phyloP scores from a whole-genome alignment of 2,888 invertebrate genomes.

The Tupiocoris notatus region DNA sequence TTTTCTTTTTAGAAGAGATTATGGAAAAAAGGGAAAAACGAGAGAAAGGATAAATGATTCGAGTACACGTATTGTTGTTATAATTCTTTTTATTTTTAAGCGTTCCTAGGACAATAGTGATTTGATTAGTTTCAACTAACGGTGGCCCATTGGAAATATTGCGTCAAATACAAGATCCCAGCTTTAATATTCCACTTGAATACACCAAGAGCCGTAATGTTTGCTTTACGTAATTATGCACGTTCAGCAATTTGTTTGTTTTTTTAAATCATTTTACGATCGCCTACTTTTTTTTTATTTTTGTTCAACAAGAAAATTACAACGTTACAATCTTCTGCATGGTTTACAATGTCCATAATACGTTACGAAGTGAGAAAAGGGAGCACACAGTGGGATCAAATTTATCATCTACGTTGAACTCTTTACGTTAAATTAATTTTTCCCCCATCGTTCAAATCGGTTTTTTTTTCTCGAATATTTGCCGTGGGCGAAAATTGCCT shows the following conservation, averaged over 20 bases:
- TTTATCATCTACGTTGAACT: slow-evolving; percentile 16
- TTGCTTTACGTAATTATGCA: slow-evolving; percentile 11
- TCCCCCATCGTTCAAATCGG: not conserved
- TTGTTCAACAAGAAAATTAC: not conserved
- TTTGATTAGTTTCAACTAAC: slow-evolving; percentile 37
- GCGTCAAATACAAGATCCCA: slow-evolving; percentile 19
- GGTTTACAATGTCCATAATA: slow-evolving; percentile 26
- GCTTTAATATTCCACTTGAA: slow-evolving; percentile 1
- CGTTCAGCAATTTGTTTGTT: not conserved
- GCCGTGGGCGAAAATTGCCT: not conserved
- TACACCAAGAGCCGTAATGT: slow-evolving; percentile 12
- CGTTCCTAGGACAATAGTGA: slow-evolving; percentile 41
- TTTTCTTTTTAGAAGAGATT: no score
- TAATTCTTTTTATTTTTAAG: slow-evolving; percentile 32
- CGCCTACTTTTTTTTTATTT: not conserved
- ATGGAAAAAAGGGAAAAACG: no score
- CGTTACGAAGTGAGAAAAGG: slow-evolving; percentile 7
- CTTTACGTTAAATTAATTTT: slow-evolving; percentile 8
- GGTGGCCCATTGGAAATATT: slow-evolving; percentile 32
- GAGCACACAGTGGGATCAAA: slow-evolving; percentile 31
- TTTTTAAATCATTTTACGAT: not conserved
- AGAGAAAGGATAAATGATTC: no score
- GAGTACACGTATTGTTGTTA: slow-evolving; percentile 14
- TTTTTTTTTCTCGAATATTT: not conserved
- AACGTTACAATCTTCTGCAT: not conserved